phyloP scores from a whole-genome alignment of 2,797 vertebrate genomes.

The Sebastes taczanowskii region DNA sequence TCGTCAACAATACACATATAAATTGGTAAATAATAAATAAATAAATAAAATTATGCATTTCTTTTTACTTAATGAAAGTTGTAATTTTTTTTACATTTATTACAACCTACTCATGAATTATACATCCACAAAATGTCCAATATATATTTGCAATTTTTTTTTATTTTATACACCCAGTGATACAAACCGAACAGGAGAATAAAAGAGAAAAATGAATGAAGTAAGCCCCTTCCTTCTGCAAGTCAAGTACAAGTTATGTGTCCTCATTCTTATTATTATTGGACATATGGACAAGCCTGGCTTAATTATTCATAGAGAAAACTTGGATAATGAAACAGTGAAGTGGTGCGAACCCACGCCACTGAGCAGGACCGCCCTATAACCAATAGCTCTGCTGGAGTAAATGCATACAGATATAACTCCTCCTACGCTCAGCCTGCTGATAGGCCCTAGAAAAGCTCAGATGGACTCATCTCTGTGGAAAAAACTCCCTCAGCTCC shows the following conservation, averaged over 20 bases:
- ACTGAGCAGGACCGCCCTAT: slow-evolving; percentile 1
- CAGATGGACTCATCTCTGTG: slow-evolving; percentile 35
- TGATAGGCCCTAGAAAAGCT: slow-evolving; percentile 62
- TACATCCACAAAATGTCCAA: too few relatives aligned
- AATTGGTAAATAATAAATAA: too few relatives aligned
- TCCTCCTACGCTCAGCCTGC: slow-evolving; percentile 66
- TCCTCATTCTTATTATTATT: background rate
- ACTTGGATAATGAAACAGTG: slow-evolving; percentile 30
- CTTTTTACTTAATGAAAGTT: too few relatives aligned
- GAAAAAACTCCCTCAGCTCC: slow-evolving; percentile 46
- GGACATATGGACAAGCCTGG: slow-evolving; percentile 18
- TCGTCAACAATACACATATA: too few relatives aligned
- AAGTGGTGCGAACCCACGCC: slow-evolving; percentile 63
- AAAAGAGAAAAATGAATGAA: too few relatives aligned
- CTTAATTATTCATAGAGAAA: slow-evolving; percentile 56
- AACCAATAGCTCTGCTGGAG: slow-evolving; percentile 67
- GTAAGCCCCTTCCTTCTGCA: background rate
- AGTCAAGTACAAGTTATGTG: background rate
- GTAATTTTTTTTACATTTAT: too few relatives aligned
- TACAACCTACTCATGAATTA: too few relatives aligned
- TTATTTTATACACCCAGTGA: too few relatives aligned
- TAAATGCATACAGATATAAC: slow-evolving; percentile 41
- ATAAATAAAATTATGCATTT: too few relatives aligned
- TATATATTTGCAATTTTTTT: too few relatives aligned
- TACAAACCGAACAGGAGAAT: too few relatives aligned